A percentile compares a stretch with the other conserved stretches of the same genome.
These are phyloP conservation scores for Agelas oroides DNA, from an alignment of 37 sponge, comb jelly and placozoan species.

Conservation along the genomic window DNA sequence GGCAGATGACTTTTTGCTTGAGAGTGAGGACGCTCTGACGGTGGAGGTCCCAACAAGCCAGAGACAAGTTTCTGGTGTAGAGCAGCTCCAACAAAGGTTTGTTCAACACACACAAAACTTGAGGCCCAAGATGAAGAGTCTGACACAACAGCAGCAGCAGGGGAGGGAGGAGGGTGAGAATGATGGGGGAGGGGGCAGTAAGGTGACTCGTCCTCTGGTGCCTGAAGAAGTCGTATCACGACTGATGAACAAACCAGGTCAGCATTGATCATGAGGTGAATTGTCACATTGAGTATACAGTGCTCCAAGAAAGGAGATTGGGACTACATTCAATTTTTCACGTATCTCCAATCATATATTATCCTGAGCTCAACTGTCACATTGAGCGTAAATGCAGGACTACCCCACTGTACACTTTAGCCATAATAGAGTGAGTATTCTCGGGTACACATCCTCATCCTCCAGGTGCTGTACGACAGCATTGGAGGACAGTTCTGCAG, in stretches of 20 bases:
- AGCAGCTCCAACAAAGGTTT: constrained; percentile 28
- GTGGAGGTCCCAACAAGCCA: too few relatives aligned
- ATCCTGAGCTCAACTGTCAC: too few relatives aligned
- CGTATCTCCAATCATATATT: too few relatives aligned
- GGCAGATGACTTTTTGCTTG: neutral
- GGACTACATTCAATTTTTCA: too few relatives aligned
- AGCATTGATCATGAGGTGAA: neutral
- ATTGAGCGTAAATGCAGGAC: too few relatives aligned
- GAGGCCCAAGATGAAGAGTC: neutral
- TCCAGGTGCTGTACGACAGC: constrained; percentile 49
- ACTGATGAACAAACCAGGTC: constrained; percentile 50
- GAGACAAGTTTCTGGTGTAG: neutral
- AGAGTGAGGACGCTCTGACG: neutral
- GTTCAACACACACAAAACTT: neutral
- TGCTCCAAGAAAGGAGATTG: too few relatives aligned
- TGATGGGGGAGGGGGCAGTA: neutral
- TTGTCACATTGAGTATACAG: too few relatives aligned
- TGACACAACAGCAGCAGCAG: neutral
- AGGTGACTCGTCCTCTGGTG: neutral
- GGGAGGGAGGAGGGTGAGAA: neutral
- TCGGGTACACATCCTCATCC: neutral
- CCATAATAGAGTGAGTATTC: too few relatives aligned
- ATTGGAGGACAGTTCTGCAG: constrained; percentile 32
- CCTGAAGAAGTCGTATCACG: constrained; percentile 11
- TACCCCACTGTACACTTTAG: too few relatives aligned